These are phyloP conservation scores for Prionace glauca DNA, from an alignment of 2,797 vertebrate genomes.

Conservation along the genomic window DNA sequence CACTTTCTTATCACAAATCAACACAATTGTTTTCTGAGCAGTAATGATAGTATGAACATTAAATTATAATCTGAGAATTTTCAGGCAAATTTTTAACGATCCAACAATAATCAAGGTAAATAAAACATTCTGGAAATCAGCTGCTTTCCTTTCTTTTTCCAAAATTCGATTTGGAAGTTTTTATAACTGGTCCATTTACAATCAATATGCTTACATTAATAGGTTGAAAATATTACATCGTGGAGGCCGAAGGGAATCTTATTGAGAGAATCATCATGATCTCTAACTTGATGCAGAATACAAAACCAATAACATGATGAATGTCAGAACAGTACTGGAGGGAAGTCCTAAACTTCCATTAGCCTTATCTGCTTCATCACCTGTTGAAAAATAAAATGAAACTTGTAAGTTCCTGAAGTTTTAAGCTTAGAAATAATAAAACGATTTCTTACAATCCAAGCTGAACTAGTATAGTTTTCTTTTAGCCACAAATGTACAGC, in stretches of 20 bases:
- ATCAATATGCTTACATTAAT: background rate
- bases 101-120: background rate
- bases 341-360: background rate
- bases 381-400: slow-evolving; percentile 11
- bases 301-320: background rate
- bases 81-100: background rate
- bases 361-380: background rate
- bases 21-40: background rate
- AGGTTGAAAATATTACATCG: background rate
- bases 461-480: background rate
- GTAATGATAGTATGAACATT: background rate
- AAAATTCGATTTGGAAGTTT: background rate
- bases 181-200: background rate
- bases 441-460: background rate
- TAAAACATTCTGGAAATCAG: background rate
- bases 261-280: background rate
- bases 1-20: background rate
- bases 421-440: background rate
- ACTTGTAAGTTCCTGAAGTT: background rate
- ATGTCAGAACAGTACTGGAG: background rate
- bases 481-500: background rate
- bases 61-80: background rate
- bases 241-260: background rate
- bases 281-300: background rate
- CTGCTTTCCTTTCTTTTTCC: background rate